These are phyloP conservation scores for Knipowitschia caucasica DNA, from an alignment of 2,797 vertebrate genomes.

Conservation along the genomic window DNA sequence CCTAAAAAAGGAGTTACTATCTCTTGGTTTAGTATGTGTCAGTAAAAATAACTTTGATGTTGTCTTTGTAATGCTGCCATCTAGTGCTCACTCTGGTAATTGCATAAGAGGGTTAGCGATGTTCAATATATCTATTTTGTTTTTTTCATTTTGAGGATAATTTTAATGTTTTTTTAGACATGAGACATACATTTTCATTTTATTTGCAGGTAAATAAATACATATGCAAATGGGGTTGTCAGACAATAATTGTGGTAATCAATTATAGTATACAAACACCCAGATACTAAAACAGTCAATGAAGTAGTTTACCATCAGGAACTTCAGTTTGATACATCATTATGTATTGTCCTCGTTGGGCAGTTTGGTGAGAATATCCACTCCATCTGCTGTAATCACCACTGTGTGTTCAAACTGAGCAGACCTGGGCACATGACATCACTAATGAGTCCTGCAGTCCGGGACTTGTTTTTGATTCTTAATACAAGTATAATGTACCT, in stretches of 20 bases:
- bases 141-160: too few relatives aligned
- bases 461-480: neutral
- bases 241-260: neutral
- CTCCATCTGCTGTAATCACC: conserved; percentile 84
- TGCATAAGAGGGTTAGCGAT: neutral
- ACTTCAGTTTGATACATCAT: neutral
- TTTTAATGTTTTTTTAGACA: too few relatives aligned
- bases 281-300: neutral
- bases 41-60: neutral
- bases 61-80: conserved; percentile 37
- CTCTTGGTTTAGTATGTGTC: neutral
- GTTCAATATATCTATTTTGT: too few relatives aligned
- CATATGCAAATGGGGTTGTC: neutral
- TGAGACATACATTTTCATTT: too few relatives aligned
- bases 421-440: conserved; percentile 59
- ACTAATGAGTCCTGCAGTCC: neutral
- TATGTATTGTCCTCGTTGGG: conserved; percentile 61
- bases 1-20: too few relatives aligned
- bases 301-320: conserved; percentile 1
- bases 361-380: conserved; percentile 82
- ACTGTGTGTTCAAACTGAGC: conserved; percentile 96
- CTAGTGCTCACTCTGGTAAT: conserved; percentile 30
- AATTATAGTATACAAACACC: neutral
- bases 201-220: neutral
- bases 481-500: conserved; percentile 69